Evolutionary conservation across 2,797 vertebrate genomes (phyloP).

Genomic region (Danio jaintianensis): DNA sequence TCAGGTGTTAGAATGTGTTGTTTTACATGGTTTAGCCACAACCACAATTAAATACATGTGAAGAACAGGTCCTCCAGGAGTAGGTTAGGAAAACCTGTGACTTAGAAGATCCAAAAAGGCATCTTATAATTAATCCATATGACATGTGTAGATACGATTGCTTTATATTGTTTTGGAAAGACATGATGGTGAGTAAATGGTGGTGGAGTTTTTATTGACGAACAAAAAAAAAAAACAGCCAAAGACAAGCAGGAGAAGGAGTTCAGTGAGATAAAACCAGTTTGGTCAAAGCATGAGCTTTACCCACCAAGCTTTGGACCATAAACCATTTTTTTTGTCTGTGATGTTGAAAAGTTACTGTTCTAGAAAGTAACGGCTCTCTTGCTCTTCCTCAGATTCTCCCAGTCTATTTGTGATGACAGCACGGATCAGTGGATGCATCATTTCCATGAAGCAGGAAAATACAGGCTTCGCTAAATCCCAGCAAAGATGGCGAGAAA

Average conservation of each 20-base stretch:
- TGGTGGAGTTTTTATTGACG: neutral
- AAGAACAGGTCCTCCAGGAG: too few relatives aligned
- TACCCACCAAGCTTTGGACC: neutral
- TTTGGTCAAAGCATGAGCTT: neutral
- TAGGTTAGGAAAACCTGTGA: too few relatives aligned
- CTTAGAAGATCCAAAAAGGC: neutral
- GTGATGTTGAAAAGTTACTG: neutral
- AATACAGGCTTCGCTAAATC: conserved; percentile 24
- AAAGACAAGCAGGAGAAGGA: neutral
- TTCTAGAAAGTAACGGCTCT: neutral
- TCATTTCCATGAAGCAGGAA: conserved; percentile 29
- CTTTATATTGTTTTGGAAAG: neutral
- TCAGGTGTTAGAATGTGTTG: too few relatives aligned
- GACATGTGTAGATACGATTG: neutral
- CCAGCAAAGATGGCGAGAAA: conserved; percentile 32
- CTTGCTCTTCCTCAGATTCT: conserved; percentile 13
- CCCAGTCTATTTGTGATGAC: conserved; percentile 39
- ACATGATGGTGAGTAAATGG: neutral
- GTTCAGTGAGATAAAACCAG: neutral
- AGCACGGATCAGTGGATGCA: conserved; percentile 43
- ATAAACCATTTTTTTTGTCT: neutral
- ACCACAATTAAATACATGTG: too few relatives aligned
- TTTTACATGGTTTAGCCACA: too few relatives aligned
- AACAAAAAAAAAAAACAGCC: neutral
- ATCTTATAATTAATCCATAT: neutral